Conservation (phyloP, 64 coral and sea anemone species). For the Astreopora myriophthalma region DNA sequence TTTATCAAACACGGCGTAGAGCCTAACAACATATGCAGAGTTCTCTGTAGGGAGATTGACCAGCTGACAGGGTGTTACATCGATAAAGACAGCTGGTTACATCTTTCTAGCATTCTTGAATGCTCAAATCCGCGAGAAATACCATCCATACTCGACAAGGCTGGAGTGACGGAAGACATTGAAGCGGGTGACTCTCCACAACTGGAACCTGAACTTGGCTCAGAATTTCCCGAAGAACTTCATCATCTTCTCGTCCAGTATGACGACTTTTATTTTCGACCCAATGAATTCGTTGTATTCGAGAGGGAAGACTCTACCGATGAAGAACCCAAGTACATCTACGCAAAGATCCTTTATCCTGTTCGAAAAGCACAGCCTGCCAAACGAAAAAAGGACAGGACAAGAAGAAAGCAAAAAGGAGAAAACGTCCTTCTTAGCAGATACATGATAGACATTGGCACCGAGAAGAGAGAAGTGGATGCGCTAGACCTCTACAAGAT, state of each 20-base stretch:
- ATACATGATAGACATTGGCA: slow-evolving; percentile 62
- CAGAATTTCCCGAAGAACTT: slow-evolving; percentile 54
- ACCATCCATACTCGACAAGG: slow-evolving; percentile 39
- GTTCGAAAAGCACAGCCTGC: slow-evolving; percentile 36
- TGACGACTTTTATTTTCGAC: slow-evolving; percentile 73
- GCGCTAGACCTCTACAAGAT: slow-evolving; percentile 83
- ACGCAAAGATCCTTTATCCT: slow-evolving; percentile 59
- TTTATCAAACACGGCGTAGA: slow-evolving; percentile 60
- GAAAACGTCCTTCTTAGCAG: slow-evolving; percentile 62
- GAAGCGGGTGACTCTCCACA: not conserved
- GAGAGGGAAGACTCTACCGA: slow-evolving; percentile 65
- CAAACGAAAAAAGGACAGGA: slow-evolving; percentile 57
- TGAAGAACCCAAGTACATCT: slow-evolving; percentile 57
- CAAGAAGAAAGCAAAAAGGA: slow-evolving; percentile 50
- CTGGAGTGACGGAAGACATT: slow-evolving; percentile 35
- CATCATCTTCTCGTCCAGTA: slow-evolving; percentile 69
- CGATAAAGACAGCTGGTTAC: not conserved
- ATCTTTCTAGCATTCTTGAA: slow-evolving; percentile 20
- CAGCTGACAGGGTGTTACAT: slow-evolving; percentile 25
- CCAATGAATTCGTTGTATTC: slow-evolving; percentile 81
- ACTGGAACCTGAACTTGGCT: slow-evolving; percentile 34
- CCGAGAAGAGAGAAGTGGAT: slow-evolving; percentile 66
- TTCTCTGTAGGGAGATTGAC: slow-evolving; percentile 37
- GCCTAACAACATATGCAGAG: not conserved
- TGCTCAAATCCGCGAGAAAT: slow-evolving; percentile 64